These are phyloP conservation scores for Syngnathus floridae DNA, from an alignment of 2,113 vertebrate genomes.

Conservation along the genomic window DNA sequence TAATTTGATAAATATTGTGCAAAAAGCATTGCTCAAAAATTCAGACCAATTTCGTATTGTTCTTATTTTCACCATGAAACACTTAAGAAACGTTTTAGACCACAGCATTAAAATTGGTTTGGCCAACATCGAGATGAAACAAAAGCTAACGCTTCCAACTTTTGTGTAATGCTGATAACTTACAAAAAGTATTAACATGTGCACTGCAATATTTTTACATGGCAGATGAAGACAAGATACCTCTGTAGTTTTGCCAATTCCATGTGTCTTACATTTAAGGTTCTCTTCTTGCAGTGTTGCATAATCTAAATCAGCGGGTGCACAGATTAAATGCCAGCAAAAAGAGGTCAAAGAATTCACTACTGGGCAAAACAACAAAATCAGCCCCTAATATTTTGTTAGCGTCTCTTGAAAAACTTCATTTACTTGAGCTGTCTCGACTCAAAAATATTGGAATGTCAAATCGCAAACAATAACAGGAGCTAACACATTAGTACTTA, in stretches of 20 bases:
- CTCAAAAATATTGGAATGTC: not conserved
- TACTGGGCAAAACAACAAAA: not conserved
- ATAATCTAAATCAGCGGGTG: constrained; percentile 3
- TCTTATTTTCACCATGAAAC: not conserved
- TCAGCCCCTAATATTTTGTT: not conserved
- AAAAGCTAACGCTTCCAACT: not conserved
- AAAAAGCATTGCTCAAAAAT: not conserved
- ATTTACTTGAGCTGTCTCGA: not conserved
- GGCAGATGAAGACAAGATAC: constrained; percentile 25
- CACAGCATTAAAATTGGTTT: not conserved
- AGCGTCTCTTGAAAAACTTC: not conserved
- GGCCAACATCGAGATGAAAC: not conserved
- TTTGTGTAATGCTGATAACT: not conserved
- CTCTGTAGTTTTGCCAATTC: constrained; percentile 45
- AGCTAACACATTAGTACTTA: not conserved
- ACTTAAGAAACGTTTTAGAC: not conserved
- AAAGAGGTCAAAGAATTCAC: not conserved
- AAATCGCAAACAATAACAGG: not conserved
- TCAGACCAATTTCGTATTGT: not conserved
- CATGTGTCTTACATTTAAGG: constrained; percentile 38
- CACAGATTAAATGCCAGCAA: not conserved
- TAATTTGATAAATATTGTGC: not conserved
- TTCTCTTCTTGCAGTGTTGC: constrained; percentile 6
- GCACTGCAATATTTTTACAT: constrained; percentile 12
- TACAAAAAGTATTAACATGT: not conserved